A percentile compares a stretch with the other conserved stretches of the same genome.
Conservation (phyloP, 2,797 vertebrate species). For the Acanthiza pusilla region DNA sequence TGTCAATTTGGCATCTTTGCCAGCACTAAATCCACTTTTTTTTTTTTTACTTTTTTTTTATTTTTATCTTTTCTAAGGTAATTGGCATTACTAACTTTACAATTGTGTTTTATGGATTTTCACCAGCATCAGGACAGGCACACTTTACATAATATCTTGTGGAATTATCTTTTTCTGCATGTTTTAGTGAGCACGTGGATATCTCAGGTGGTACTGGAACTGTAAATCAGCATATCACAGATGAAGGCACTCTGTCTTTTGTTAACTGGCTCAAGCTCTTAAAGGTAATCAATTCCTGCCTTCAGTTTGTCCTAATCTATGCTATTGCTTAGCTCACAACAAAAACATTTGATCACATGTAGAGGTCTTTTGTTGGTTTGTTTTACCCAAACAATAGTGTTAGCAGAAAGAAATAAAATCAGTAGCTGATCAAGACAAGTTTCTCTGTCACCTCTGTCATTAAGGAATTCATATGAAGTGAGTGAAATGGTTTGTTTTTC, state of each 20-base stretch:
- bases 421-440: constrained; percentile 56
- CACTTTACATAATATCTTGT: background rate
- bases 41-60: background rate
- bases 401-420: constrained; percentile 63
- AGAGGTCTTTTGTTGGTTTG: background rate
- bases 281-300: constrained; percentile 47
- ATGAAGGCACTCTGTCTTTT: constrained; percentile 24
- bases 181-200: background rate
- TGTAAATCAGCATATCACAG: background rate
- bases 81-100: background rate
- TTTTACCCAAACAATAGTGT: constrained; percentile 34
- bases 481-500: background rate
- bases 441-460: constrained; percentile 46
- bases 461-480: constrained; percentile 49
- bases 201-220: background rate
- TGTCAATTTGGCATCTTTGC: constrained; percentile 31
- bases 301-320: constrained; percentile 58
- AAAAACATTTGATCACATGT: constrained; percentile 40
- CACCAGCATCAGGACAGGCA: background rate
- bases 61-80: background rate
- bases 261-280: constrained; percentile 47
- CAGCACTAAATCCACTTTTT: background rate
- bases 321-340: constrained; percentile 25
- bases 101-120: background rate
- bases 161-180: background rate